Percentiles rank a stretch among this genome's conserved stretches.
These are phyloP conservation scores for Platycercus adscitus DNA, from an alignment of 2,113 vertebrate genomes.

Conservation along the genomic window DNA sequence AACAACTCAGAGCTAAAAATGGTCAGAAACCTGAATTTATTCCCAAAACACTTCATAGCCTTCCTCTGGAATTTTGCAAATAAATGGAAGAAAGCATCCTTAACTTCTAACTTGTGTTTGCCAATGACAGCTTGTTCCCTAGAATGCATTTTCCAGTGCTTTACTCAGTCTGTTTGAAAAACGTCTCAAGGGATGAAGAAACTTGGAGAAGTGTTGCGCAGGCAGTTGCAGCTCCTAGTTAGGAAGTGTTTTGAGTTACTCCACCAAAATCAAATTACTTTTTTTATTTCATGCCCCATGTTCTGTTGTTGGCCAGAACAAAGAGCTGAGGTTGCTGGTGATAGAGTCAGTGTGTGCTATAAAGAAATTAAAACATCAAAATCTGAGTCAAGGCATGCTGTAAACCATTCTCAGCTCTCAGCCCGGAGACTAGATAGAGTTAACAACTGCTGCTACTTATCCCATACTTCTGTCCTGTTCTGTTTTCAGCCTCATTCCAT, in stretches of 20 bases:
- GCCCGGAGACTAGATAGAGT: not conserved
- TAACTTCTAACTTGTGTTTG: not conserved
- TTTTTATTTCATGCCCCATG: not conserved
- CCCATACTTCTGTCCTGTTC: not conserved
- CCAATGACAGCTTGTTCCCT: not conserved
- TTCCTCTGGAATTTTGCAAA: not conserved
- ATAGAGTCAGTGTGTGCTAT: not conserved
- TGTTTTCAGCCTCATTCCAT: slow-evolving; percentile 81
- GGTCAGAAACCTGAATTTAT: not conserved
- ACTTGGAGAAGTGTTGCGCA: not conserved
- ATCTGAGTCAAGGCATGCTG: not conserved
- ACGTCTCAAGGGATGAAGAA: not conserved
- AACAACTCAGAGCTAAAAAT: not conserved
- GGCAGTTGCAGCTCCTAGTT: not conserved
- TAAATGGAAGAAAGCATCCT: not conserved
- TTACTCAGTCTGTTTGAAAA: not conserved
- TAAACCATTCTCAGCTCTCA: not conserved
- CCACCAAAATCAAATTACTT: not conserved
- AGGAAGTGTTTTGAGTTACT: not conserved
- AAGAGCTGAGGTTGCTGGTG: not conserved
- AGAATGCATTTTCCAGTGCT: not conserved
- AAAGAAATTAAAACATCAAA: not conserved
- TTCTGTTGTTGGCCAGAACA: not conserved
- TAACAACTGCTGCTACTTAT: not conserved
- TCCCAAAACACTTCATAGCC: not conserved